Percentiles rank a stretch among this genome's conserved stretches.
These are phyloP conservation scores for Blennius ocellaris DNA, from an alignment of 2,113 vertebrate species.

Conservation along the genomic window DNA sequence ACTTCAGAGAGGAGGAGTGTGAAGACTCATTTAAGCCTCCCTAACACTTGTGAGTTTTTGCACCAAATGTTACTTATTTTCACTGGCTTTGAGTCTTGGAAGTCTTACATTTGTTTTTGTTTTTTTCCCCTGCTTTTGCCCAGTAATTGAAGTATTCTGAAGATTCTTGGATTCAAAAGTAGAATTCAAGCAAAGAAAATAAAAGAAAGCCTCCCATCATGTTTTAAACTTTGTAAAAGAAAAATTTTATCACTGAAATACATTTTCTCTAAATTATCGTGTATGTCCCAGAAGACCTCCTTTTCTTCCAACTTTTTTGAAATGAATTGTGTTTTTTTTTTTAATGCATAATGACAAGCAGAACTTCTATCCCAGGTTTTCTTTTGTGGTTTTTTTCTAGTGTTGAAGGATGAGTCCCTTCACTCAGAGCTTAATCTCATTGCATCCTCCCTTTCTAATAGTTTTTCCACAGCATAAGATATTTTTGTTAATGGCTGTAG, in stretches of 20 bases:
- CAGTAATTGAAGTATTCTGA: constrained; percentile 63
- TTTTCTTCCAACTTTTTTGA: neutral
- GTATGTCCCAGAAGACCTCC: constrained; percentile 8
- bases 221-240: constrained; percentile 32
- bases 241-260: constrained; percentile 20
- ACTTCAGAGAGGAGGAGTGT: constrained; percentile 70
- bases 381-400: too few relatives aligned
- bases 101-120: constrained; percentile 25
- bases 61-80: constrained; percentile 74
- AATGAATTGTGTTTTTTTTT: too few relatives aligned
- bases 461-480: too few relatives aligned
- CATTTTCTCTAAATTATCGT: neutral
- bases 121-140: constrained; percentile 38
- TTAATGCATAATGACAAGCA: too few relatives aligned
- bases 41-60: constrained; percentile 69
- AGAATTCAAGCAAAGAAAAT: constrained; percentile 24
- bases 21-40: constrained; percentile 74
- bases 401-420: too few relatives aligned
- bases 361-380: too few relatives aligned
- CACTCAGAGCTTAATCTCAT: too few relatives aligned
- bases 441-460: too few relatives aligned
- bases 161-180: constrained; percentile 51
- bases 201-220: constrained; percentile 13
- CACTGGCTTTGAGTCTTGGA: constrained; percentile 62
- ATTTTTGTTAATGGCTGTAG: too few relatives aligned